A percentile compares a stretch with the other conserved stretches of the same genome.
Conservation (phyloP, 1,140 invertebrate genomes). For the Drosophila grimshawi region DNA sequence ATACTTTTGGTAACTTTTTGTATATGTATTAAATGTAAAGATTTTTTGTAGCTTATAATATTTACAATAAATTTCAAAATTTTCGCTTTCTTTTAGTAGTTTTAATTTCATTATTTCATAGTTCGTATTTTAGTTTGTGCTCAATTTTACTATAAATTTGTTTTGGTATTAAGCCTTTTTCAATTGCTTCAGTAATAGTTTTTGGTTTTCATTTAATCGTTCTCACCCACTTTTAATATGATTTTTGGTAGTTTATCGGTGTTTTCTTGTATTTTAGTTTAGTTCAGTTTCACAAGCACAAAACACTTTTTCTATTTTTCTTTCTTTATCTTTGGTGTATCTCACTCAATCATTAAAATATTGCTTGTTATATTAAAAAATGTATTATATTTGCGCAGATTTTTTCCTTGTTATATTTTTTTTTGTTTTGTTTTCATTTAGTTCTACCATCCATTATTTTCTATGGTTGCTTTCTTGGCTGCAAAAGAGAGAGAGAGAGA, state of each 20-base stretch:
- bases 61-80: slow-evolving; percentile 53
- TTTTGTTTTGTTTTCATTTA: slow-evolving; percentile 27
- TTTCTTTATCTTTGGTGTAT: slow-evolving; percentile 34
- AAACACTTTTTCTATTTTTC: slow-evolving; percentile 23
- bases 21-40: slow-evolving; percentile 35
- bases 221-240: slow-evolving; percentile 25
- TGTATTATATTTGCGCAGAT: slow-evolving; percentile 32
- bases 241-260: neutral
- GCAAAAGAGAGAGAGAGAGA: neutral
- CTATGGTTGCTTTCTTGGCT: slow-evolving; percentile 23
- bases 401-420: slow-evolving; percentile 22
- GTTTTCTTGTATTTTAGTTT: slow-evolving; percentile 23
- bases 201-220: slow-evolving; percentile 6
- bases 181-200: slow-evolving; percentile 61
- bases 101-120: slow-evolving; percentile 14
- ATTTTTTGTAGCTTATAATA: slow-evolving; percentile 36
- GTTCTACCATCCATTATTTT: slow-evolving; percentile 59
- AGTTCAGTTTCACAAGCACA: slow-evolving; percentile 30
- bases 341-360: slow-evolving; percentile 75
- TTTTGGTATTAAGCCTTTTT: slow-evolving; percentile 54
- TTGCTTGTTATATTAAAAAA: slow-evolving; percentile 65
- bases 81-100: slow-evolving; percentile 11
- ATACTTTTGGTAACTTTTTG: slow-evolving; percentile 14
- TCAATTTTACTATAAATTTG: slow-evolving; percentile 16
- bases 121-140: slow-evolving; percentile 34